A percentile compares a stretch with the other conserved stretches of the same genome.
Conservation (phyloP, 1,140 invertebrate genomes). For the Lasioglossum albipes region DNA sequence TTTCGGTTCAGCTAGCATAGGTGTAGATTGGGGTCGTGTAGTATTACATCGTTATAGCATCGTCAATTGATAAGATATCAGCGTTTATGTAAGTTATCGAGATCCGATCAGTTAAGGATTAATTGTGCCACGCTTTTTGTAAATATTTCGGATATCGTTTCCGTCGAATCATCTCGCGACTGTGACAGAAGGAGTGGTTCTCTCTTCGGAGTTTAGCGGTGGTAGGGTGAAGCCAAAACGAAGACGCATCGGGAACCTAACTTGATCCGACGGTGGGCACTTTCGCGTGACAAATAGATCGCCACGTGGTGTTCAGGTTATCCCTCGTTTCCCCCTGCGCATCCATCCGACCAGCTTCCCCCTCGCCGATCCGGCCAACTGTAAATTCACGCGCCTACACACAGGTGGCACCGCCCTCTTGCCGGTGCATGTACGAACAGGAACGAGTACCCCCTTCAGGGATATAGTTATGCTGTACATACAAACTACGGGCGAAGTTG, state of each 20-base stretch:
- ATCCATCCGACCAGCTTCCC: slow-evolving; percentile 20
- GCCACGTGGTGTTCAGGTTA: slow-evolving; percentile 61
- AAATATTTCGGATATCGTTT: too few relatives aligned
- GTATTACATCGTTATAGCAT: too few relatives aligned
- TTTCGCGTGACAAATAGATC: slow-evolving; percentile 68
- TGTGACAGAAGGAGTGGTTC: too few relatives aligned
- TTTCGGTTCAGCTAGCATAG: too few relatives aligned
- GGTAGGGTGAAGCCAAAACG: neutral
- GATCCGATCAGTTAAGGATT: too few relatives aligned
- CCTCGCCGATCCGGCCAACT: slow-evolving; percentile 48
- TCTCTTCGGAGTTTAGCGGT: too few relatives aligned
- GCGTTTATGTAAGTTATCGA: too few relatives aligned
- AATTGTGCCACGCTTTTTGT: too few relatives aligned
- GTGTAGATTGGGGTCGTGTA: too few relatives aligned
- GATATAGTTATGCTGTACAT: slow-evolving; percentile 36
- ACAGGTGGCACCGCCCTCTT: slow-evolving; percentile 71
- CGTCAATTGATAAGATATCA: too few relatives aligned
- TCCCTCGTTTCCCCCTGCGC: slow-evolving; percentile 39
- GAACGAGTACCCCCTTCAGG: slow-evolving; percentile 55
- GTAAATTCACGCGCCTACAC: slow-evolving; percentile 69
- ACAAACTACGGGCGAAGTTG: neutral
- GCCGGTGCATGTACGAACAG: slow-evolving; percentile 52
- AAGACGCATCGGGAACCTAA: slow-evolving; percentile 53
- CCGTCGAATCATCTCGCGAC: too few relatives aligned
- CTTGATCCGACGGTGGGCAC: slow-evolving; percentile 55